phyloP scores from a whole-genome alignment of 2,797 vertebrate species.

The Eremophila alpestris region DNA sequence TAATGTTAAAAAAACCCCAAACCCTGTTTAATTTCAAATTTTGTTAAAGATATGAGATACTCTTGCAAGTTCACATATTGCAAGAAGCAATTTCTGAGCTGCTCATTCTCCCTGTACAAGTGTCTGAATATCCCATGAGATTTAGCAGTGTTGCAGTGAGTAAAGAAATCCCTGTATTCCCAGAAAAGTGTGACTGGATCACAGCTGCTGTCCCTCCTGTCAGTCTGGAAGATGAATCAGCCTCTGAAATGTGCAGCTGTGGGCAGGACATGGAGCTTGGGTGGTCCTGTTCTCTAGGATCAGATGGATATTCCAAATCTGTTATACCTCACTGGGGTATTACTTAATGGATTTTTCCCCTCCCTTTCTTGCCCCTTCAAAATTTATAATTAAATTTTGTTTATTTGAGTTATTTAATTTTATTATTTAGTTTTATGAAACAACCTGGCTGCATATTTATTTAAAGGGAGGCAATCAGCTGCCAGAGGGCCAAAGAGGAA shows the following conservation, averaged over 20 bases:
- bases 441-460: not conserved
- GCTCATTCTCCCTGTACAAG: not conserved
- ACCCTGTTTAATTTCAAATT: not conserved
- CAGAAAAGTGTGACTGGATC: not conserved
- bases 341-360: accelerated
- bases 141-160: not conserved
- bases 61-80: not conserved
- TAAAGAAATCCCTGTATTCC: not conserved
- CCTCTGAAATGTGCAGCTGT: not conserved
- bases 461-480: not conserved
- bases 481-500: not conserved
- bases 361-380: not conserved
- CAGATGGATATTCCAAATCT: not conserved
- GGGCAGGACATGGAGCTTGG: not conserved
- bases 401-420: not conserved
- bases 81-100: not conserved
- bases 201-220: not conserved
- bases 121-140: not conserved
- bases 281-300: not conserved
- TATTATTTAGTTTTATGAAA: not conserved
- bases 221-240: not conserved
- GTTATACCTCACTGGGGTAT: not conserved
- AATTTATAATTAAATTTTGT: not conserved
- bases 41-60: not conserved
- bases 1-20: not conserved